Conservation (phyloP, 2,797 vertebrate species). For the Dallia pectoralis region DNA sequence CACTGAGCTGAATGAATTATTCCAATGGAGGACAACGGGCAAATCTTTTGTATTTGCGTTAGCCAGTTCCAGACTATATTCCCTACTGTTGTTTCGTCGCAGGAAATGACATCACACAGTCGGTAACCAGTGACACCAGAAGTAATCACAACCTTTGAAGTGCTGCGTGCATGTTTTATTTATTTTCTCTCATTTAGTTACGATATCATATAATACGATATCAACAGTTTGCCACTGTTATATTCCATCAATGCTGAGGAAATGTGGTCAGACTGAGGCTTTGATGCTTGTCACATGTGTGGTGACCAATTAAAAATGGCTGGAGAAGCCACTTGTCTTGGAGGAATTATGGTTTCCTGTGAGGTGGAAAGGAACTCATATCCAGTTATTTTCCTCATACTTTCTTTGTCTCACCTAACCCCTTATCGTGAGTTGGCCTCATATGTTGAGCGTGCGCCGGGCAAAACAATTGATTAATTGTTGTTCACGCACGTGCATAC, state of each 20-base stretch:
- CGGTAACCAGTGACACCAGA: background rate
- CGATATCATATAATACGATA: no score
- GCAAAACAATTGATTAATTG: background rate
- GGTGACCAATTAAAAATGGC: conserved; percentile 59
- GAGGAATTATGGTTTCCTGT: conserved; percentile 29
- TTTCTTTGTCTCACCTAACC: conserved; percentile 41
- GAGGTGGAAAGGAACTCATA: conserved; percentile 37
- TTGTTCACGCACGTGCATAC: background rate
- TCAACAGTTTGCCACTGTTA: background rate
- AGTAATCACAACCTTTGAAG: background rate
- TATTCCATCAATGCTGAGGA: conserved; percentile 55
- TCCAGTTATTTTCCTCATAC: conserved; percentile 53
- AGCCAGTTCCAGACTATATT: background rate
- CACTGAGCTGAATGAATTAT: background rate
- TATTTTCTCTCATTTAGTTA: background rate
- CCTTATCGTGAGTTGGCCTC: conserved; percentile 34
- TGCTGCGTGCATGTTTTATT: background rate
- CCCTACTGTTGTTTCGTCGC: background rate
- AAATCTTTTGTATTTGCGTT: background rate
- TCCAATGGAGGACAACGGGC: background rate
- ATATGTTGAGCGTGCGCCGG: background rate
- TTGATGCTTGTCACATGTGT: conserved; percentile 59
- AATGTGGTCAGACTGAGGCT: conserved; percentile 54
- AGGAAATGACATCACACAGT: conserved; percentile 8
- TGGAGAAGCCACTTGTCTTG: conserved; percentile 40